phyloP scores from a whole-genome alignment of 2,888 invertebrate genomes.

The Eilema depressum region DNA sequence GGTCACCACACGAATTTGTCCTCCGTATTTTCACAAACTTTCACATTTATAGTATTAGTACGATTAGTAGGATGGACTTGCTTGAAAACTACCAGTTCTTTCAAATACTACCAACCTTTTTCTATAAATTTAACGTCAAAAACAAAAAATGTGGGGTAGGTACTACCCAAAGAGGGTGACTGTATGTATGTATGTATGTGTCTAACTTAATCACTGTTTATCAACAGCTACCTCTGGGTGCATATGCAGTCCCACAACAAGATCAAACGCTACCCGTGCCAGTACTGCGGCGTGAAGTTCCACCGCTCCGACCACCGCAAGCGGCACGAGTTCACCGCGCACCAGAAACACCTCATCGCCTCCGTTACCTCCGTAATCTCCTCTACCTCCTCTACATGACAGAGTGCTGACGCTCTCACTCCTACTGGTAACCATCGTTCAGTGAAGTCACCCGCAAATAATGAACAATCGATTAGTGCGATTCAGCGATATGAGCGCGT shows the following conservation, averaged over 20 bases:
- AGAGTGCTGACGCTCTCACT: neutral
- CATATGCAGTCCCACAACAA: constrained; percentile 79
- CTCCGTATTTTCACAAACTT: too few relatives aligned
- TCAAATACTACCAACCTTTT: too few relatives aligned
- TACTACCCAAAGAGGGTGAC: too few relatives aligned
- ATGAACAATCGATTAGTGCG: neutral
- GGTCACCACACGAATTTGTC: too few relatives aligned
- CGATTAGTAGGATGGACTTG: too few relatives aligned
- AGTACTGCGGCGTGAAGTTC: constrained; percentile 76
- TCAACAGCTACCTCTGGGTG: constrained; percentile 63
- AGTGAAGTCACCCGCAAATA: neutral
- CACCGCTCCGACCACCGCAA: constrained; percentile 78
- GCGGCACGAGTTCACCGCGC: constrained; percentile 77
- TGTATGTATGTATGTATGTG: too few relatives aligned
- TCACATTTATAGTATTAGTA: too few relatives aligned
- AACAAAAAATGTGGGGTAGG: too few relatives aligned
- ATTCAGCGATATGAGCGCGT: neutral
- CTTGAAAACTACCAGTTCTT: too few relatives aligned
- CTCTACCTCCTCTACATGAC: constrained; percentile 13
- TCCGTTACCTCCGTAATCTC: constrained; percentile 6
- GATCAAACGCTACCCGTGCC: constrained; percentile 73
- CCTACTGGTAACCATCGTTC: neutral
- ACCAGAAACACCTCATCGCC: constrained; percentile 59
- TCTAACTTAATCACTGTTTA: neutral
- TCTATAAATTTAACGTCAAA: too few relatives aligned